A percentile compares a stretch with the other conserved stretches of the same genome.
These are phyloP conservation scores for Lophius piscatorius DNA, from an alignment of 2,113 vertebrate species.

Conservation along the genomic window DNA sequence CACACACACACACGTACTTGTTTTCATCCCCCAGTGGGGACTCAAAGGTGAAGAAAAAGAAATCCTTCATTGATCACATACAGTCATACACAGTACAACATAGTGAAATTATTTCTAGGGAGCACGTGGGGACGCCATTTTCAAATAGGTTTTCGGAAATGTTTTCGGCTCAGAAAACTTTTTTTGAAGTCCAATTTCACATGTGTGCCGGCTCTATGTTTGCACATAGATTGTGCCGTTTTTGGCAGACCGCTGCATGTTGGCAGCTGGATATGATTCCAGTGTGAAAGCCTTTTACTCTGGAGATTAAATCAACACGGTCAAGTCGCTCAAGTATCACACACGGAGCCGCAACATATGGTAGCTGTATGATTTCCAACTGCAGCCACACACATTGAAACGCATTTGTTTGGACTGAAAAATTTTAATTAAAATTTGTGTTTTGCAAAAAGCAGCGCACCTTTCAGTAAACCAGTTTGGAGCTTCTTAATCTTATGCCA, in stretches of 20 bases:
- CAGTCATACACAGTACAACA: no score
- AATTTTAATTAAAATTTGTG: constrained; percentile 6
- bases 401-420: background rate
- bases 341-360: constrained; percentile 9
- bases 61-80: no score
- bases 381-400: background rate
- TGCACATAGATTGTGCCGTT: constrained; percentile 46
- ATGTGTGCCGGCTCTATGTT: constrained; percentile 49
- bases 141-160: no score
- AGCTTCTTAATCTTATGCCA: constrained; percentile 3
- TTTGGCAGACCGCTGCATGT: constrained; percentile 45
- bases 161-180: no score
- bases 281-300: constrained; percentile 34
- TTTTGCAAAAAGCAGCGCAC: constrained; percentile 2
- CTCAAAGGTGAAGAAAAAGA: no score
- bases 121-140: no score
- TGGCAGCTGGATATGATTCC: constrained; percentile 44
- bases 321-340: constrained; percentile 25
- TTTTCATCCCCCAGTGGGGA: no score
- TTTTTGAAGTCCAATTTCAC: constrained; percentile 61
- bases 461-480: background rate
- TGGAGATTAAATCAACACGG: constrained; percentile 26
- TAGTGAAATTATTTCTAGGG: no score
- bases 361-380: constrained; percentile 11
- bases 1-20: constrained; percentile 10